Percentiles rank a stretch among this genome's conserved stretches.
These are phyloP conservation scores for Hydra vulgaris DNA, from an alignment of 30 jellyfish, hydroid and myxozoan species.

Conservation along the genomic window DNA sequence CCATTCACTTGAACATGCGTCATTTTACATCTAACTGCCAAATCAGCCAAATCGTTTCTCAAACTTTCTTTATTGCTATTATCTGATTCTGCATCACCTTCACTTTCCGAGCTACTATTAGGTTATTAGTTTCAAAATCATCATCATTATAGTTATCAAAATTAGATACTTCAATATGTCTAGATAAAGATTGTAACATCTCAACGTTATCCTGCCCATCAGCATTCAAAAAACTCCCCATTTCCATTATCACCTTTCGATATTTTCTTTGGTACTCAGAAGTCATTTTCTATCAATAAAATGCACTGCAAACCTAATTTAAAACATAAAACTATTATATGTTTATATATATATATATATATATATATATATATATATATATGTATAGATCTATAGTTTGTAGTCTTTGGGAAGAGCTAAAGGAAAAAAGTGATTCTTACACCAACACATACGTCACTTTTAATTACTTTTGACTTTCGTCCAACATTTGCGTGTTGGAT, in stretches of 20 bases:
- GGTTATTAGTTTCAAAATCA: neutral
- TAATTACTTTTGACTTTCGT: too few relatives aligned
- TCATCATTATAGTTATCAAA: neutral
- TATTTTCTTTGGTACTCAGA: neutral
- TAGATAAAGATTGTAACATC: neutral
- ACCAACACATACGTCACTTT: too few relatives aligned
- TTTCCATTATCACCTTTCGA: neutral
- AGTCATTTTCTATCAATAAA: neutral
- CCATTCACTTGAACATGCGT: neutral
- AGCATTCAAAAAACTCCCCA: neutral
- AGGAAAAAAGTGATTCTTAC: too few relatives aligned
- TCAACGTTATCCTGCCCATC: neutral
- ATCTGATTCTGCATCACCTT: neutral
- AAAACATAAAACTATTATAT: neutral
- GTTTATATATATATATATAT: neutral
- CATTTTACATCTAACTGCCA: neutral
- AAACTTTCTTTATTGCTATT: neutral
- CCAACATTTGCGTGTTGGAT: too few relatives aligned
- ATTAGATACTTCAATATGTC: neutral
- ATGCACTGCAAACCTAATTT: neutral
- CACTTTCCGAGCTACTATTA: neutral
- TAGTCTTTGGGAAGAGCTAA: too few relatives aligned
- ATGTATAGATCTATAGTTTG: too few relatives aligned
- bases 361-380: too few relatives aligned
- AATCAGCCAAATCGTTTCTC: neutral